These are phyloP conservation scores for Bradypus variegatus DNA, from an alignment of 2,797 vertebrate genomes.

Conservation along the genomic window DNA sequence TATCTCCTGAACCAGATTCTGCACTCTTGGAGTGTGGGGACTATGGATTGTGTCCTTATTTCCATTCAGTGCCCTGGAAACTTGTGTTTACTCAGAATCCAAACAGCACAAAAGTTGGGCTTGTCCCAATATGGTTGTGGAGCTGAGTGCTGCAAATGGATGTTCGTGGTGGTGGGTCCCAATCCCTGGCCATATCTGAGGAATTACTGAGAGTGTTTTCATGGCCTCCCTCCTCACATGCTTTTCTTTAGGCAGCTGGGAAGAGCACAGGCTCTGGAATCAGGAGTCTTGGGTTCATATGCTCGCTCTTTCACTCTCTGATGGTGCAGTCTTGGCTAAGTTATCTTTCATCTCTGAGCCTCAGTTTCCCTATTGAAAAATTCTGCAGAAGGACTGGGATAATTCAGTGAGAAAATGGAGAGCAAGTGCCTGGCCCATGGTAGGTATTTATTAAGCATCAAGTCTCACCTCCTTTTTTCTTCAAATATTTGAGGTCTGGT, in stretches of 20 bases:
- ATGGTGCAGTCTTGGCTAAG: background rate
- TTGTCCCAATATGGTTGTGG: rapidly evolving
- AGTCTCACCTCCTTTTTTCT: background rate
- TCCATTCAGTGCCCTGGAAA: background rate
- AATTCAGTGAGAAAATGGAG: no score
- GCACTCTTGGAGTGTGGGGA: background rate
- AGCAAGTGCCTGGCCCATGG: background rate
- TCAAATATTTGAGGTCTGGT: background rate
- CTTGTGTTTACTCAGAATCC: background rate
- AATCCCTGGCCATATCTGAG: no score
- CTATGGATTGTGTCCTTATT: background rate
- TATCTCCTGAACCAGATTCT: background rate
- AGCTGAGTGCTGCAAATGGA: rapidly evolving
- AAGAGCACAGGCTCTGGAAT: background rate
- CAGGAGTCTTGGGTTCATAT: background rate
- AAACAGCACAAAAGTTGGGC: background rate
- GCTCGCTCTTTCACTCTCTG: background rate
- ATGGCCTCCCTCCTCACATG: background rate
- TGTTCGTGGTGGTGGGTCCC: rapidly evolving
- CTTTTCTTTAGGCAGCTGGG: background rate
- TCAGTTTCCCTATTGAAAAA: background rate
- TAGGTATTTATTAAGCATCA: background rate
- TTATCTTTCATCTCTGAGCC: background rate
- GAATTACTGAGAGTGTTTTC: background rate
- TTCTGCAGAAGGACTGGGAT: background rate